A percentile compares a stretch with the other conserved stretches of the same genome.
Evolutionary conservation across 1,140 invertebrate species (phyloP).

Genomic region (Pseudomyrmex concolor): DNA sequence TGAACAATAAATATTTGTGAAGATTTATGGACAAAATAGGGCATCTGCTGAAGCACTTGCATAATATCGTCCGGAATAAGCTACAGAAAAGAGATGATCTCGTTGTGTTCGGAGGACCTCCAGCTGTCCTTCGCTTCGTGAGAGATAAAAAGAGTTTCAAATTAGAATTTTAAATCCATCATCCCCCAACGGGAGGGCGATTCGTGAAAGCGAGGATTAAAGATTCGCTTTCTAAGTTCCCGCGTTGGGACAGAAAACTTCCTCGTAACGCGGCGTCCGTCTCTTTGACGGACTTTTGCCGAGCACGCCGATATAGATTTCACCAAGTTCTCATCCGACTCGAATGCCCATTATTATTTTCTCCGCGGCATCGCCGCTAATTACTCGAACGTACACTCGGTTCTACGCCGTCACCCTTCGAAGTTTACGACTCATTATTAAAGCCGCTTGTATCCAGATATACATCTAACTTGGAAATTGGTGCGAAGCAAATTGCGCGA

Average conservation of each 20-base stretch:
- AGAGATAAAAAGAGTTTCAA: conserved; percentile 47
- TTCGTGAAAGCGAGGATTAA: conserved; percentile 65
- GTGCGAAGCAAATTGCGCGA: background rate
- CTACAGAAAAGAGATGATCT: background rate
- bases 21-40: background rate
- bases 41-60: background rate
- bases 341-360: conserved; percentile 48
- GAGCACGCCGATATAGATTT: conserved; percentile 60
- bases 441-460: background rate
- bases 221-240: conserved; percentile 36
- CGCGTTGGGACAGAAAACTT: conserved; percentile 55
- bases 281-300: conserved; percentile 55
- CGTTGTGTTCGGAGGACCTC: background rate
- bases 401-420: conserved; percentile 38
- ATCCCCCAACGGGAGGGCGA: conserved; percentile 22
- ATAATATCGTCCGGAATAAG: no score
- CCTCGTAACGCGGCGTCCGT: no score
- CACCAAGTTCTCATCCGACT: conserved; percentile 45
- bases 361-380: conserved; percentile 35
- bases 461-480: conserved; percentile 1
- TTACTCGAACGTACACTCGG: conserved; percentile 32
- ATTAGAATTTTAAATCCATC: conserved; percentile 71
- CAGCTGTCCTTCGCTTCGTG: background rate
- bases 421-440: conserved; percentile 53
- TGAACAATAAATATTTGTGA: no score